Evolutionary conservation across 2,888 invertebrate genomes (phyloP).

Genomic region (Polylopha cassiicola): DNA sequence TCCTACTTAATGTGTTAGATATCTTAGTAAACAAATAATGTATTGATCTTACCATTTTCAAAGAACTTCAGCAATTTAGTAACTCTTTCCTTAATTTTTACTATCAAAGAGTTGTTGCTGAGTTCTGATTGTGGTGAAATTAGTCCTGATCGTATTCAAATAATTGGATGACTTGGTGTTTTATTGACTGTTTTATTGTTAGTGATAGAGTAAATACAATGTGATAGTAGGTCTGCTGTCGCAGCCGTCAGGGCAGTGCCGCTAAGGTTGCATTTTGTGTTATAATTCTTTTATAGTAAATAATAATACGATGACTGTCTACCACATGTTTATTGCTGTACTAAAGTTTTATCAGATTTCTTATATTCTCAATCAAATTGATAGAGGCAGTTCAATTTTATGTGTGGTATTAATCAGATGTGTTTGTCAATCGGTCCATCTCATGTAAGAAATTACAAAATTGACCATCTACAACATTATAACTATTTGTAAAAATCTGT

Average conservation of each 20-base stretch:
- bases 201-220: conserved; percentile 54
- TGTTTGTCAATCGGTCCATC: conserved; percentile 45
- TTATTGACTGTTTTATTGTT: conserved; percentile 63
- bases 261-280: conserved; percentile 23
- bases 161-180: conserved; percentile 45
- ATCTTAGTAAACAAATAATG: conserved; percentile 21
- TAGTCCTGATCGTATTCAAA: conserved; percentile 35
- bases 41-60: conserved; percentile 16
- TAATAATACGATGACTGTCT: conserved; percentile 9
- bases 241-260: conserved; percentile 41
- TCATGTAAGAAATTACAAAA: conserved; percentile 46
- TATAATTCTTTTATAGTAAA: conserved; percentile 13
- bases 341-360: conserved; percentile 17
- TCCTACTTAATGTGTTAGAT: conserved; percentile 44
- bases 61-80: background rate
- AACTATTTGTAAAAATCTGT: conserved; percentile 62
- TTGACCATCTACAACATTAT: conserved; percentile 55
- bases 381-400: conserved; percentile 21
- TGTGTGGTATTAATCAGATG: conserved; percentile 39
- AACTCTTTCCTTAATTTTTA: conserved; percentile 10
- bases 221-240: conserved; percentile 65
- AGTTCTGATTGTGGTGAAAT: conserved; percentile 25
- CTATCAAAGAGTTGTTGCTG: conserved; percentile 23
- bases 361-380: conserved; percentile 19
- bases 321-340: conserved; percentile 17